phyloP scores from a whole-genome alignment of 2,888 invertebrate species.

The Drepana falcataria region DNA sequence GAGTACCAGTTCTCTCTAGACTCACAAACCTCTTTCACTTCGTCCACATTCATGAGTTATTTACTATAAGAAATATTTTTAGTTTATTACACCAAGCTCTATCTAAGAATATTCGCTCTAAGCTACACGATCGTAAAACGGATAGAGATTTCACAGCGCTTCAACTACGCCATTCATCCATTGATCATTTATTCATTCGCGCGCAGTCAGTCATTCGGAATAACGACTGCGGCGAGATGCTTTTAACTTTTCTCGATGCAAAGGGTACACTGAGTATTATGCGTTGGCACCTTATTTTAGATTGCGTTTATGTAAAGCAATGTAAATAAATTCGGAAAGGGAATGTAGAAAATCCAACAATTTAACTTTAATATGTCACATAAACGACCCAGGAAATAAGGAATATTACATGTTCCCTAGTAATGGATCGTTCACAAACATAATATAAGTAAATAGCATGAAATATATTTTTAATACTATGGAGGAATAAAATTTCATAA shows the following conservation, averaged over 20 bases:
- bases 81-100: too few relatives aligned
- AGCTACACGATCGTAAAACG: conserved; percentile 13
- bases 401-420: conserved; percentile 43
- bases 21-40: too few relatives aligned
- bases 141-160: conserved; percentile 15
- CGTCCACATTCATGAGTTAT: too few relatives aligned
- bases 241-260: conserved; percentile 9
- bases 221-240: conserved; percentile 11
- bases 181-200: conserved; percentile 14
- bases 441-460: conserved; percentile 1
- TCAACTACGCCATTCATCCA: conserved; percentile 19
- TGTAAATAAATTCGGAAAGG: conserved; percentile 16
- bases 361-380: conserved; percentile 58
- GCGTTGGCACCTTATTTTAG: conserved; percentile 4
- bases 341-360: conserved; percentile 35
- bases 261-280: conserved; percentile 2
- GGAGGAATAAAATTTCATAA: conserved; percentile 16
- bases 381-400: conserved; percentile 39
- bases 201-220: conserved; percentile 8
- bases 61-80: too few relatives aligned
- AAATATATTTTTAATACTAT: conserved; percentile 10
- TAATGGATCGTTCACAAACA: conserved; percentile 4
- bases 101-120: not conserved
- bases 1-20: too few relatives aligned
- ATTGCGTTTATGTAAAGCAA: conserved; percentile 11